Evolutionary conservation across 2,797 vertebrate genomes (phyloP).

Genomic region (Sciaenops ocellatus): DNA sequence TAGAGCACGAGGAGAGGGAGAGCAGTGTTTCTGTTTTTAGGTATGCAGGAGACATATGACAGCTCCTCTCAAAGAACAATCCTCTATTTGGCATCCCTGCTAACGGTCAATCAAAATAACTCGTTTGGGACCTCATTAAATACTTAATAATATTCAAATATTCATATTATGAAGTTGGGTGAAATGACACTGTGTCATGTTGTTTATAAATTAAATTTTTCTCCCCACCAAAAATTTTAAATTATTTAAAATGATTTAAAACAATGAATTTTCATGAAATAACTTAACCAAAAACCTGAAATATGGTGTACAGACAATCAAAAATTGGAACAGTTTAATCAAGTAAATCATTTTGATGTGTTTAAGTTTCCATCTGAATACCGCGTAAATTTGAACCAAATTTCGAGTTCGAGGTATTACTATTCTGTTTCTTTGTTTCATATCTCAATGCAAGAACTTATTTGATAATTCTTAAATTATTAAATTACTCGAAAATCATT

Average conservation of each 20-base stretch:
- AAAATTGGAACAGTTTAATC: neutral
- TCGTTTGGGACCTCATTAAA: constrained; percentile 54
- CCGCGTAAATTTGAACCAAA: too few relatives aligned
- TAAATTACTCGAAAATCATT: too few relatives aligned
- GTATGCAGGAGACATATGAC: constrained; percentile 59
- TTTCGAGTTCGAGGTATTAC: too few relatives aligned
- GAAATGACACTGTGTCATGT: neutral
- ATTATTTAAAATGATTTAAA: neutral
- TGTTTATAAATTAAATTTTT: neutral
- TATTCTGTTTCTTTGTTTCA: too few relatives aligned
- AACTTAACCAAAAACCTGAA: neutral
- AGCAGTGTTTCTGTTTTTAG: constrained; percentile 50
- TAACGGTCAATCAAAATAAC: constrained; percentile 33
- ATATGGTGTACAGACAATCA: neutral
- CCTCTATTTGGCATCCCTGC: constrained; percentile 40
- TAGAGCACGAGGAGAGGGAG: constrained; percentile 34
- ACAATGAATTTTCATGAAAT: neutral
- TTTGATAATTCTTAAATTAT: too few relatives aligned
- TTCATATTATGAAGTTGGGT: neutral
- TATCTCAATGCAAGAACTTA: too few relatives aligned
- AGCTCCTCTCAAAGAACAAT: constrained; percentile 47
- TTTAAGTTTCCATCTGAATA: neutral
- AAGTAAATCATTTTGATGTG: neutral
- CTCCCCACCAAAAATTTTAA: neutral
- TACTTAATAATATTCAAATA: neutral